These are phyloP conservation scores for Stramonita haemastoma DNA, from an alignment of 2,888 invertebrate genomes.

Conservation along the genomic window DNA sequence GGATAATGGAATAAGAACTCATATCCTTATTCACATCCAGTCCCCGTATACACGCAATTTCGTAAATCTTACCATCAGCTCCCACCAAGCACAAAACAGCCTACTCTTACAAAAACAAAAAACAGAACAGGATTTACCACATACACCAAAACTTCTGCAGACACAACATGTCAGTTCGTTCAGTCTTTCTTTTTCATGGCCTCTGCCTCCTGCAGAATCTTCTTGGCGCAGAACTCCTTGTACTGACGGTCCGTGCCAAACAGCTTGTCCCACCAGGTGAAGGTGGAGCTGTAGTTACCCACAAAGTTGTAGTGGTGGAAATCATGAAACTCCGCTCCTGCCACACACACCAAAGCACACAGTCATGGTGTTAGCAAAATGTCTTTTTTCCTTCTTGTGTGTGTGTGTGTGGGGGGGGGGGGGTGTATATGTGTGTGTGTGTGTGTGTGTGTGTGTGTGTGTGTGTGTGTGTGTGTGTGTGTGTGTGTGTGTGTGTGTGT, in stretches of 20 bases:
- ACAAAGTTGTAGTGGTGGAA: constrained; percentile 74
- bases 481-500: background rate
- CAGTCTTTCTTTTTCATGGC: constrained; percentile 30
- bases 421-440: no score
- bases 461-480: background rate
- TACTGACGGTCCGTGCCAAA: constrained; percentile 71
- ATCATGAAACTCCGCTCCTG: constrained; percentile 72
- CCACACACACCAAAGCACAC: background rate
- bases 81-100: background rate
- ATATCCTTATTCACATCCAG: no score
- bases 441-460: background rate
- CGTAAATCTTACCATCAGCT: background rate
- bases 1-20: no score
- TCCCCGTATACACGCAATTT: no score
- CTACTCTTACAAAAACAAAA: background rate
- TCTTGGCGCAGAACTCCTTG: constrained; percentile 59
- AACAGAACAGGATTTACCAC: no score
- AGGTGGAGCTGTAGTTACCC: constrained; percentile 72
- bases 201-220: constrained; percentile 42
- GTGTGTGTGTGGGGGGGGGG: background rate
- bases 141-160: background rate
- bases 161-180: background rate
- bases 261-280: constrained; percentile 72
- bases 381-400: background rate
- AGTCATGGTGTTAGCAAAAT: background rate